Percentiles rank a stretch among this genome's conserved stretches.
Evolutionary conservation across 2,797 vertebrate species (phyloP).

Genomic region (Euthynnus affinis): DNA sequence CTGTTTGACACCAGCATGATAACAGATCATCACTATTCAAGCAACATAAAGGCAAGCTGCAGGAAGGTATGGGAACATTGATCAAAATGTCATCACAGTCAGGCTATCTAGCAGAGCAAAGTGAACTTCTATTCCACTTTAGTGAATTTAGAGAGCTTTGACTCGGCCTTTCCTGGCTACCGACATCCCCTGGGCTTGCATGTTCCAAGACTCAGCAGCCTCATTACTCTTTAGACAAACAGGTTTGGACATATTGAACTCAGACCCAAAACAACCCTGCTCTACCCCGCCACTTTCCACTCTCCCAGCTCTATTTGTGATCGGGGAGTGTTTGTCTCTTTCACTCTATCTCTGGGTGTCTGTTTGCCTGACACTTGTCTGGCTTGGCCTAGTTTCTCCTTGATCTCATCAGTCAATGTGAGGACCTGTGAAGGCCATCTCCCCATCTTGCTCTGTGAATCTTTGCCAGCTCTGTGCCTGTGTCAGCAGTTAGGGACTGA

Average conservation of each 20-base stretch:
- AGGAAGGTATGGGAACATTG: constrained; percentile 69
- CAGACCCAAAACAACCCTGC: constrained; percentile 72
- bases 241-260: constrained; percentile 80
- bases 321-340: constrained; percentile 72
- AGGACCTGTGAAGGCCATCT: constrained; percentile 82
- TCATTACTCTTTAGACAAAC: constrained; percentile 81
- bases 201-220: constrained; percentile 57
- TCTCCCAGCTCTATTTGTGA: constrained; percentile 67
- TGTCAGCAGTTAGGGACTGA: constrained; percentile 82
- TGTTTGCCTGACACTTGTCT: constrained; percentile 81
- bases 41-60: constrained; percentile 66
- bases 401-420: constrained; percentile 84
- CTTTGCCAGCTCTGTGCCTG: constrained; percentile 75
- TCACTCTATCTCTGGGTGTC: constrained; percentile 67
- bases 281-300: constrained; percentile 49
- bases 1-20: constrained; percentile 68
- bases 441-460: constrained; percentile 69
- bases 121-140: constrained; percentile 69
- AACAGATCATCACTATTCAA: constrained; percentile 79
- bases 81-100: constrained; percentile 78
- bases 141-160: constrained; percentile 62
- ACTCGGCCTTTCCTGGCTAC: constrained; percentile 54
- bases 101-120: constrained; percentile 64
- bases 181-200: constrained; percentile 57
- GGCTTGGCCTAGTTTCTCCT: constrained; percentile 81